phyloP scores from a whole-genome alignment of 2,113 vertebrate genomes.

The Corythornis cristatus region DNA sequence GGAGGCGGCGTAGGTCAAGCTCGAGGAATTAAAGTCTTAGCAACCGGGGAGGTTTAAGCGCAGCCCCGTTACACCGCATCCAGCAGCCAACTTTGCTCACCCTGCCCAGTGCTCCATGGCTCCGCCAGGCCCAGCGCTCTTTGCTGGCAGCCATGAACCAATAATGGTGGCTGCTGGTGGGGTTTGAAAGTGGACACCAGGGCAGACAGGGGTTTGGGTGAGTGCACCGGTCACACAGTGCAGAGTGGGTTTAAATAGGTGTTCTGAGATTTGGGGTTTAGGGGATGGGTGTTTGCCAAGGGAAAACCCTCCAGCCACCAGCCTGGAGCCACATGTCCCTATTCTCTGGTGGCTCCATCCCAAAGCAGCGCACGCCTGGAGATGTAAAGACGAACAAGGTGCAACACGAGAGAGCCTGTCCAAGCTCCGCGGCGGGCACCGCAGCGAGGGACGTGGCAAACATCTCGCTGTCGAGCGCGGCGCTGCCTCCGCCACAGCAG shows the following conservation, averaged over 20 bases:
- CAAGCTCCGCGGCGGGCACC: not conserved
- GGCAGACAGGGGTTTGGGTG: not conserved
- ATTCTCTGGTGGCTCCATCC: not conserved
- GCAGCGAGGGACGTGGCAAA: not conserved
- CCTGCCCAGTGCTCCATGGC: accelerated
- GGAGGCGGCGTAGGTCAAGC: conserved; percentile 50
- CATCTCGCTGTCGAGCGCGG: accelerated
- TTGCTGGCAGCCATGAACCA: not conserved
- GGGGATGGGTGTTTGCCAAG: not conserved
- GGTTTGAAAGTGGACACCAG: not conserved
- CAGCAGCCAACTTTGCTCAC: not conserved
- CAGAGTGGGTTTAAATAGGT: not conserved
- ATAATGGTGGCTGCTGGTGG: accelerated
- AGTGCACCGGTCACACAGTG: accelerated
- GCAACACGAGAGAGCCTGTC: not conserved
- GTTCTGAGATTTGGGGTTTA: not conserved
- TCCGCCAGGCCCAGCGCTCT: not conserved
- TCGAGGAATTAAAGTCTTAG: conserved; percentile 43
- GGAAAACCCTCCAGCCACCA: not conserved
- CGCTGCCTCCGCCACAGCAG: not conserved
- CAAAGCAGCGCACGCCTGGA: accelerated
- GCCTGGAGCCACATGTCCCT: accelerated
- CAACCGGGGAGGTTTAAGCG: not conserved
- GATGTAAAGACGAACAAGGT: not conserved
- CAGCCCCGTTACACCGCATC: not conserved